Percentiles rank a stretch among this genome's conserved stretches.
Evolutionary conservation across 2,113 vertebrate species (phyloP).

Genomic region (Ammodytes marinus): DNA sequence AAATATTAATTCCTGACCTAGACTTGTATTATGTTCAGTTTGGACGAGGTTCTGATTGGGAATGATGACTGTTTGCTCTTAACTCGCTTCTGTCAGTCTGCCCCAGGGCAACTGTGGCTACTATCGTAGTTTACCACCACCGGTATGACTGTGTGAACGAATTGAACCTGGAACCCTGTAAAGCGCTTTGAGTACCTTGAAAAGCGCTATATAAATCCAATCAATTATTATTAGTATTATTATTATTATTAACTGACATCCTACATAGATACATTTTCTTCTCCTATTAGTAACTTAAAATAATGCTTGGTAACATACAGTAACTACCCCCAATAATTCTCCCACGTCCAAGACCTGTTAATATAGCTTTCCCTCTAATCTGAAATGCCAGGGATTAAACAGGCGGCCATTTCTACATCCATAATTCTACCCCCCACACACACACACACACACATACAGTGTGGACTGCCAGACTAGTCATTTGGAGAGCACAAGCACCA

Average conservation of each 20-base stretch:
- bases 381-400: conserved; percentile 82
- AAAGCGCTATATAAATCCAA: no score
- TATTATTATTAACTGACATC: no score
- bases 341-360: conserved; percentile 50
- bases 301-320: conserved; percentile 1
- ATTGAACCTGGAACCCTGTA: no score
- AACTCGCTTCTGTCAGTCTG: no score
- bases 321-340: conserved; percentile 18
- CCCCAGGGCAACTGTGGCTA: no score
- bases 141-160: no score
- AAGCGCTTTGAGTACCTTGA: no score
- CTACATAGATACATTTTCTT: not conserved
- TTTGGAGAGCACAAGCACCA: conserved; percentile 66
- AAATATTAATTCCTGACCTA: not conserved
- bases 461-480: conserved; percentile 65
- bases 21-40: not conserved
- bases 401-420: conserved; percentile 69
- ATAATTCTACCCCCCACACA: conserved; percentile 68
- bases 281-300: not conserved
- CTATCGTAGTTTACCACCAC: no score
- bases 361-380: conserved; percentile 80
- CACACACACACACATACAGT: conserved; percentile 1
- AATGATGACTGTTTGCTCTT: not conserved
- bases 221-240: no score
- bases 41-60: not conserved